Conservation (phyloP, 2,888 invertebrate genomes). For the Coleophora deauratella region DNA sequence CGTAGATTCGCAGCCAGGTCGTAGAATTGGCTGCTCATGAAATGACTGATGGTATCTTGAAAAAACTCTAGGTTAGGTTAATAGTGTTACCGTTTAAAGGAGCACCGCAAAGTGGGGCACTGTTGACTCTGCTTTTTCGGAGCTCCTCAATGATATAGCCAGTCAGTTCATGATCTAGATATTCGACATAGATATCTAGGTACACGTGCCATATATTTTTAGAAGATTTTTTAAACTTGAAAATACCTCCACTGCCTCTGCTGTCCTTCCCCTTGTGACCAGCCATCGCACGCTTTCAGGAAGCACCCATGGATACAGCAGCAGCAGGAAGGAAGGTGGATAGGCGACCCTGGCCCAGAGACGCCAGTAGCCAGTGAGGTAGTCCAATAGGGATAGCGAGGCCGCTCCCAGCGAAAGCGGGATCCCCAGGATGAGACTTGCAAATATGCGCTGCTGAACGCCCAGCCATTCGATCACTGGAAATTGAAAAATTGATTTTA, state of each 20-base stretch:
- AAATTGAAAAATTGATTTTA: conserved; percentile 15
- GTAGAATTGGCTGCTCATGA: too few species aligned
- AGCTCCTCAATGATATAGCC: too few species aligned
- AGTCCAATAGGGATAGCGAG: conserved; percentile 78
- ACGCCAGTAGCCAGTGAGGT: conserved; percentile 81
- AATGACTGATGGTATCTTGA: too few species aligned
- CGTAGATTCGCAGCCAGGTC: too few species aligned
- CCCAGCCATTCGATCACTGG: conserved; percentile 86
- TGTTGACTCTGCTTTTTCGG: too few species aligned
- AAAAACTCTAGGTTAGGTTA: too few species aligned
- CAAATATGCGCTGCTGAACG: conserved; percentile 80
- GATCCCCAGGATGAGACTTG: conserved; percentile 80
- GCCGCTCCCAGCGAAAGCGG: conserved; percentile 83
- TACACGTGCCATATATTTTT: too few species aligned
- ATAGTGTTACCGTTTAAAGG: too few species aligned
- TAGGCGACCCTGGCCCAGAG: conserved; percentile 79
- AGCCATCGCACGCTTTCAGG: conserved; percentile 88
- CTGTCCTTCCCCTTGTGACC: conserved; percentile 75
- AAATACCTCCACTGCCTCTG: conserved; percentile 75
- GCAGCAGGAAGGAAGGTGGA: conserved; percentile 78
- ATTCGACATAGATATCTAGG: too few species aligned
- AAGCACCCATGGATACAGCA: conserved; percentile 80
- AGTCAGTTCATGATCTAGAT: too few species aligned
- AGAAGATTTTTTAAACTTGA: too few species aligned
- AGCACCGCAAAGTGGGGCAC: too few species aligned